A percentile compares a stretch with the other conserved stretches of the same genome.
These are phyloP conservation scores for Agrypnus murinus DNA, from an alignment of 2,888 invertebrate genomes.

Conservation along the genomic window DNA sequence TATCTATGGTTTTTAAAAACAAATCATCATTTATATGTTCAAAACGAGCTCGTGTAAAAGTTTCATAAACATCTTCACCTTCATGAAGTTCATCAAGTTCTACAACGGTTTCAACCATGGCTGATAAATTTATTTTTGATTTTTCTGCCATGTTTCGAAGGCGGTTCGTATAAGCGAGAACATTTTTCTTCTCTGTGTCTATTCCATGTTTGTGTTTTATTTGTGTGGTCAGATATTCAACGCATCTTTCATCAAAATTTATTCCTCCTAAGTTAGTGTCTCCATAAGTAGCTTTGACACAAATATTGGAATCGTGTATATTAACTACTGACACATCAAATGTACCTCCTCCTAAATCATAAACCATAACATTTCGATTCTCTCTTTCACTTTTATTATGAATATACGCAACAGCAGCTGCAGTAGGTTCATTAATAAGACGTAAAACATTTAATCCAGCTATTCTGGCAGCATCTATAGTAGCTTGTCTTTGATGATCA, in stretches of 20 bases:
- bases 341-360: conserved; percentile 91
- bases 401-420: conserved; percentile 94
- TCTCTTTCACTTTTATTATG: conserved; percentile 88
- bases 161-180: too few relatives aligned
- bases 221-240: not conserved
- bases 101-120: conserved; percentile 85
- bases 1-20: conserved; percentile 72
- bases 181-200: not conserved
- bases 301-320: conserved; percentile 95
- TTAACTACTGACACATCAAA: conserved; percentile 97
- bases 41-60: conserved; percentile 91
- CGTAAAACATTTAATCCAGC: conserved; percentile 92
- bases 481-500: conserved; percentile 93
- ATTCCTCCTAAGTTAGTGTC: conserved; percentile 96
- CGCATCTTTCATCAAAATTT: conserved; percentile 90
- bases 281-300: conserved; percentile 96
- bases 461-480: conserved; percentile 94
- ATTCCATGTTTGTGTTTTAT: conserved; percentile 13
- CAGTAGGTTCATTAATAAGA: conserved; percentile 94
- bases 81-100: conserved; percentile 93
- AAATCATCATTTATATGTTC: conserved; percentile 94
- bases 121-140: conserved; percentile 85
- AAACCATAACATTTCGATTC: conserved; percentile 88
- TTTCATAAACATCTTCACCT: conserved; percentile 90
- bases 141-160: conserved; percentile 90